Percentiles rank a stretch among this genome's conserved stretches.
These are phyloP conservation scores for Hypomesus transpacificus DNA, from an alignment of 2,113 vertebrate genomes.

Conservation along the genomic window DNA sequence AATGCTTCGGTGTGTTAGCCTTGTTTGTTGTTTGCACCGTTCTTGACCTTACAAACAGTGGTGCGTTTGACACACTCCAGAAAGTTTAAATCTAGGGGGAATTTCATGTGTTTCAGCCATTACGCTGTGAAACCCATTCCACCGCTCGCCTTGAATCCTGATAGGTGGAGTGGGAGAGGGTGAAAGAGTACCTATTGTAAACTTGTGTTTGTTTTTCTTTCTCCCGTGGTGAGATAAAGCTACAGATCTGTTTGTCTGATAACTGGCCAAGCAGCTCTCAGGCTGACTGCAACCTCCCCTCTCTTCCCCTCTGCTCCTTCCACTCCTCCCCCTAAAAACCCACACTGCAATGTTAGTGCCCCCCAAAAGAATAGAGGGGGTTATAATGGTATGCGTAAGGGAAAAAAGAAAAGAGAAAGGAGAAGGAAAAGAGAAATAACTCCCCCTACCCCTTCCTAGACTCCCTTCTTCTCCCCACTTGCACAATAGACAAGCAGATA, in stretches of 20 bases:
- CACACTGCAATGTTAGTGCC: slow-evolving; percentile 58
- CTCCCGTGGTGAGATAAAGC: slow-evolving; percentile 60
- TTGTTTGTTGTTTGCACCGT: slow-evolving; percentile 52
- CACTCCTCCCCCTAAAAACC: slow-evolving; percentile 32
- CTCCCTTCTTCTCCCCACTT: slow-evolving; percentile 51
- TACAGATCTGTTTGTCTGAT: slow-evolving; percentile 57
- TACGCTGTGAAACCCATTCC: slow-evolving; percentile 40
- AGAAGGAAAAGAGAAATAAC: slow-evolving; percentile 40
- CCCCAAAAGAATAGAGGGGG: slow-evolving; percentile 60
- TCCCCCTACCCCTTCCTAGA: slow-evolving; percentile 47
- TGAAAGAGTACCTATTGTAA: slow-evolving; percentile 59
- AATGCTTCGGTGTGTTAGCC: slow-evolving; percentile 53
- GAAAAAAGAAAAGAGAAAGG: slow-evolving; percentile 30
- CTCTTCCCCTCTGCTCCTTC: slow-evolving; percentile 19
- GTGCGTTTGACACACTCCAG: background rate
- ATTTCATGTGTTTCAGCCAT: slow-evolving; percentile 43
- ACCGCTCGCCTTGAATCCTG: slow-evolving; percentile 37
- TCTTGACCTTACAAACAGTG: slow-evolving; percentile 49
- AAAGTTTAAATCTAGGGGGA: slow-evolving; percentile 19
- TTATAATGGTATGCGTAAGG: slow-evolving; percentile 67
- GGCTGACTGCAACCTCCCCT: slow-evolving; percentile 37
- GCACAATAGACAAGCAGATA: slow-evolving; percentile 67
- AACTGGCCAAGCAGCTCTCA: slow-evolving; percentile 55
- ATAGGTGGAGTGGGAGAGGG: slow-evolving; percentile 42
- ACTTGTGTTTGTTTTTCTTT: slow-evolving; percentile 64